These are phyloP conservation scores for Euproctis similis DNA, from an alignment of 2,888 invertebrate genomes.

Conservation along the genomic window DNA sequence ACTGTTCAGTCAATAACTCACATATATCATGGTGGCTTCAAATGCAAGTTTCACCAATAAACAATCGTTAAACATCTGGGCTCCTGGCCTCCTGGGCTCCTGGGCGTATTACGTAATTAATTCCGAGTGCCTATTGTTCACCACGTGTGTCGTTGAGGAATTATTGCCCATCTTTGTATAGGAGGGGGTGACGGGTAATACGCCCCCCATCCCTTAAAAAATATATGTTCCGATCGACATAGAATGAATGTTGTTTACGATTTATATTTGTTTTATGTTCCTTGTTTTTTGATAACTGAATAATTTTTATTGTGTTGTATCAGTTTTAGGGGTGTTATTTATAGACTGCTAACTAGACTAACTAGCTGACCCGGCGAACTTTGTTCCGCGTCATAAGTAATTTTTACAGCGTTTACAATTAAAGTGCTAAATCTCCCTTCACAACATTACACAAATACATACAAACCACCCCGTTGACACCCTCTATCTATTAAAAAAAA, in stretches of 20 bases:
- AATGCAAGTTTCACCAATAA: constrained; percentile 13
- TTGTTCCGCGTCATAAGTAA: no score
- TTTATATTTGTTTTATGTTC: constrained; percentile 3
- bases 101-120: constrained; percentile 46
- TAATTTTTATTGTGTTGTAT: no score
- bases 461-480: no score
- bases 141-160: constrained; percentile 16
- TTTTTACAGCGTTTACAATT: no score
- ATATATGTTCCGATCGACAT: constrained; percentile 9
- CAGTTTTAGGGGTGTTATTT: no score
- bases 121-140: constrained; percentile 42
- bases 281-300: background rate
- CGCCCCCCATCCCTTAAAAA: constrained; percentile 23
- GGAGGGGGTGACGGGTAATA: constrained; percentile 14
- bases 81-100: constrained; percentile 20
- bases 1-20: constrained; percentile 1
- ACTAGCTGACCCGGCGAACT: no score
- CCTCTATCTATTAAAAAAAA: no score
- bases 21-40: constrained; percentile 7
- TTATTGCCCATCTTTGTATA: constrained; percentile 22
- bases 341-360: no score
- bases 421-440: no score
- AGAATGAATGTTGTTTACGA: constrained; percentile 1
- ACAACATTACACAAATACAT: no score
- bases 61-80: constrained; percentile 23